phyloP scores from a whole-genome alignment of 2,113 vertebrate species.

The Scytalopus superciliaris region DNA sequence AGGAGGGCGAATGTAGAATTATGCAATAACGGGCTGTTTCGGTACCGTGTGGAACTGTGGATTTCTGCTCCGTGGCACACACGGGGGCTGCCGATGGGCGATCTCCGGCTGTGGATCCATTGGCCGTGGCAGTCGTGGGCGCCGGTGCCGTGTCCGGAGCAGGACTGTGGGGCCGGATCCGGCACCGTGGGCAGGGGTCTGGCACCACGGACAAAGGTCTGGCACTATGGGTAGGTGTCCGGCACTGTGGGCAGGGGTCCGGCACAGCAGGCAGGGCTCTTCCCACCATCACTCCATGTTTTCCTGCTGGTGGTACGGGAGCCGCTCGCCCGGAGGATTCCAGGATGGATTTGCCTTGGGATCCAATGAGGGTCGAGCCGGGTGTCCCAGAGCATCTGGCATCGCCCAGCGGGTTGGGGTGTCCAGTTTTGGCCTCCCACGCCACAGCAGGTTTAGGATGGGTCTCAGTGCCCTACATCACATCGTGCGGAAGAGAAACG shows the following conservation, averaged over 20 bases:
- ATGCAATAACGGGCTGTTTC: rapidly evolving
- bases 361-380: rapidly evolving
- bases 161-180: rapidly evolving
- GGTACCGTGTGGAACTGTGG: not conserved
- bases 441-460: rapidly evolving
- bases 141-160: rapidly evolving
- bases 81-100: not conserved
- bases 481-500: rapidly evolving
- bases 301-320: not conserved
- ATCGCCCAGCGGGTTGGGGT: rapidly evolving
- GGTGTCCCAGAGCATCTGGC: not conserved
- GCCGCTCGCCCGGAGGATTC: rapidly evolving
- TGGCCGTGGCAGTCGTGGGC: rapidly evolving
- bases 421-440: rapidly evolving
- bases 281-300: rapidly evolving
- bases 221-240: not conserved
- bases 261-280: not conserved
- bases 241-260: not conserved
- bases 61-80: rapidly evolving
- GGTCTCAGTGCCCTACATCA: rapidly evolving
- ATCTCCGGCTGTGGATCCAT: not conserved
- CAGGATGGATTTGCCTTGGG: not conserved
- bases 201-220: not conserved
- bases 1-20: not conserved
- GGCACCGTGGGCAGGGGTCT: rapidly evolving